These are phyloP conservation scores for Leucosticte australis DNA, from an alignment of 2,113 vertebrate genomes.

Conservation along the genomic window DNA sequence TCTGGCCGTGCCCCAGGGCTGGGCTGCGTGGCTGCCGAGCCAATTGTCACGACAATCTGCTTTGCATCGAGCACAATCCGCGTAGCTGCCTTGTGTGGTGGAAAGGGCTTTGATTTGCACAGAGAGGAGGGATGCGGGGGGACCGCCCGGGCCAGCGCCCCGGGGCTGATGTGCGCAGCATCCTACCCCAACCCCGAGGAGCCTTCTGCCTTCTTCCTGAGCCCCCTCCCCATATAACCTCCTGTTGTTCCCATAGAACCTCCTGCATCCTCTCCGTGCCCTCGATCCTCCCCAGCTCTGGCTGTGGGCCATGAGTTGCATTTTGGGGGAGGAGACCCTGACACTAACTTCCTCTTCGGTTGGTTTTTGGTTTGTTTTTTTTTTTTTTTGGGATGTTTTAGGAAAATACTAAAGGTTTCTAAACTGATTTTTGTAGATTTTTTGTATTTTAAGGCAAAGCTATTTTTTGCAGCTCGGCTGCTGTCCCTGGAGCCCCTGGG, in stretches of 20 bases:
- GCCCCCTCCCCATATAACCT: not conserved
- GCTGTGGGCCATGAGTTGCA: constrained; percentile 40
- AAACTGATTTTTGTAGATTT: constrained; percentile 77
- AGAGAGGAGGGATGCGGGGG: constrained; percentile 17
- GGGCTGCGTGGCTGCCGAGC: not conserved
- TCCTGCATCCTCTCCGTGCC: not conserved
- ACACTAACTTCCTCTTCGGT: constrained; percentile 7
- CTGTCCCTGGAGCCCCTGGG: not conserved
- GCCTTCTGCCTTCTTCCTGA: not conserved
- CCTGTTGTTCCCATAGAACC: not conserved
- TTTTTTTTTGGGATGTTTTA: constrained; percentile 27
- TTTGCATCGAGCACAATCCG: constrained; percentile 57
- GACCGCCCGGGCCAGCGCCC: not conserved
- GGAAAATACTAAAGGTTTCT: constrained; percentile 59
- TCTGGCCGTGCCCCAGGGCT: not conserved
- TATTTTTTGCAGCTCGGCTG: constrained; percentile 63
- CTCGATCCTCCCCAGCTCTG: not conserved
- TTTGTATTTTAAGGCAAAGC: constrained; percentile 77
- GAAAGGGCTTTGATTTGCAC: constrained; percentile 79
- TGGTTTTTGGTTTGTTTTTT: too few relatives aligned
- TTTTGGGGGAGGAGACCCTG: constrained; percentile 39
- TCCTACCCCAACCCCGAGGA: constrained; percentile 28
- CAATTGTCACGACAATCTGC: constrained; percentile 66
- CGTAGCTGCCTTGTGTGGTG: constrained; percentile 67
- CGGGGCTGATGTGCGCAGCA: constrained; percentile 1